Conservation (phyloP, 2,113 vertebrate genomes). For the Gymnorhina tibicen region DNA sequence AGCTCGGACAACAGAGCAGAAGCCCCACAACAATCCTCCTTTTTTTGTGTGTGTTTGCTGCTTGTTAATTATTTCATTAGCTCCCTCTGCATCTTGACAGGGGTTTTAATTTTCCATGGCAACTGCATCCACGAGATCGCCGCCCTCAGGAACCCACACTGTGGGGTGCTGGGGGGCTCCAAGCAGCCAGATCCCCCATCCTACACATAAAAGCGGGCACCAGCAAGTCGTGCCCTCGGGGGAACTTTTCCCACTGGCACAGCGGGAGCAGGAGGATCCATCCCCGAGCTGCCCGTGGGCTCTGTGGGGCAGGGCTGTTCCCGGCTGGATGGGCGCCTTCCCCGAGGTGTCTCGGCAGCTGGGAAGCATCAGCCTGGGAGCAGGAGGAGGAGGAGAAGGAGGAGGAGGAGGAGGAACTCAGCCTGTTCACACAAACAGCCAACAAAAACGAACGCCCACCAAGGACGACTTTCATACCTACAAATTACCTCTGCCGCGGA, state of each 20-base stretch:
- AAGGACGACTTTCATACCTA: not conserved
- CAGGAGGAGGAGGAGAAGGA: too few species aligned
- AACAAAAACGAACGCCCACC: not conserved
- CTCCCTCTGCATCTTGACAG: not conserved
- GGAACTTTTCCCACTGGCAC: accelerated
- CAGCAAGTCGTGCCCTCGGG: not conserved
- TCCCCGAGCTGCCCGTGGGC: not conserved
- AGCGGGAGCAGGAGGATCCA: not conserved
- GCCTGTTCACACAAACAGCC: not conserved
- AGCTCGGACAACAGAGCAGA: not conserved
- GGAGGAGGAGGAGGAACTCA: not conserved
- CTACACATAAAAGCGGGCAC: not conserved
- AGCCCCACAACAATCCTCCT: not conserved
- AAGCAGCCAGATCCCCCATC: not conserved
- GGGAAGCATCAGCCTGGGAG: not conserved
- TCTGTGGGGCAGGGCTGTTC: accelerated
- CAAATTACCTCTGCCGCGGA: not conserved
- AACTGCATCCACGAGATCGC: not conserved
- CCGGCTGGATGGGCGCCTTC: not conserved
- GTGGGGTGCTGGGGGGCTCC: not conserved
- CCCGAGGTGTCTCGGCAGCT: accelerated
- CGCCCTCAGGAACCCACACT: not conserved
- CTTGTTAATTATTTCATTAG: not conserved
- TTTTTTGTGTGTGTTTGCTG: not conserved
- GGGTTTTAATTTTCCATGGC: not conserved